A percentile compares a stretch with the other conserved stretches of the same genome.
Conservation (phyloP, 2,888 invertebrate genomes). For the Blomia tropicalis region DNA sequence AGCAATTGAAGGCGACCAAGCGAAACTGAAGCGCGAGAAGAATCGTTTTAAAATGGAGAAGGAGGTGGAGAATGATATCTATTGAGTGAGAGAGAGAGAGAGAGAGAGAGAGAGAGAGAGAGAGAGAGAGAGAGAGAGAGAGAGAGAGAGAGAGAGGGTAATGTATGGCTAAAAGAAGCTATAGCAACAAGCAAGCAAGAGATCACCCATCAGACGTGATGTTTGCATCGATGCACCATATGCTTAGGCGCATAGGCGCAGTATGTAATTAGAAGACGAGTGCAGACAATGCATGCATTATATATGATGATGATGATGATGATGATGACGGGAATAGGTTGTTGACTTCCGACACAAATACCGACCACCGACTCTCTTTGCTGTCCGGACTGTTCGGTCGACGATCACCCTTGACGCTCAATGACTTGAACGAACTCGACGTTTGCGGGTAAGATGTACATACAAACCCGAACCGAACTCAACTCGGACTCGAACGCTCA, state of each 20-base stretch:
- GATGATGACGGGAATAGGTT: not conserved
- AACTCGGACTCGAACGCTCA: too few relatives aligned
- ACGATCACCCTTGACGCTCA: not conserved
- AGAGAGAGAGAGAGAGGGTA: not conserved
- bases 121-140: not conserved
- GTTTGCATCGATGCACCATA: too few relatives aligned
- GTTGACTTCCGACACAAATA: constrained; percentile 15
- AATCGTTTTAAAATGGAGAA: too few relatives aligned
- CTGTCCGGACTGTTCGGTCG: not conserved
- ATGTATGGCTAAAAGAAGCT: too few relatives aligned
- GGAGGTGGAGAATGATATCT: too few relatives aligned
- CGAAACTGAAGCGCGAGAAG: not conserved
- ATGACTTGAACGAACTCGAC: not conserved
- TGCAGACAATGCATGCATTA: not conserved
- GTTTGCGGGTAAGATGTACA: too few relatives aligned
- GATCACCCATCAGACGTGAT: too few relatives aligned
- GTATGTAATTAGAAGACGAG: constrained; percentile 3
- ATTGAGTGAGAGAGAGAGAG: not conserved
- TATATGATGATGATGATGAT: not conserved
- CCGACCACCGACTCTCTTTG: not conserved
- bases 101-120: not conserved
- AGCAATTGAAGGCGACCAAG: not conserved
- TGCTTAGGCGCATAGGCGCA: too few relatives aligned
- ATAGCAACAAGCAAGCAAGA: too few relatives aligned
- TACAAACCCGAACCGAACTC: too few relatives aligned